Evolutionary conservation across 1,140 invertebrate species (phyloP).

Genomic region (Archivesica marissinica): DNA sequence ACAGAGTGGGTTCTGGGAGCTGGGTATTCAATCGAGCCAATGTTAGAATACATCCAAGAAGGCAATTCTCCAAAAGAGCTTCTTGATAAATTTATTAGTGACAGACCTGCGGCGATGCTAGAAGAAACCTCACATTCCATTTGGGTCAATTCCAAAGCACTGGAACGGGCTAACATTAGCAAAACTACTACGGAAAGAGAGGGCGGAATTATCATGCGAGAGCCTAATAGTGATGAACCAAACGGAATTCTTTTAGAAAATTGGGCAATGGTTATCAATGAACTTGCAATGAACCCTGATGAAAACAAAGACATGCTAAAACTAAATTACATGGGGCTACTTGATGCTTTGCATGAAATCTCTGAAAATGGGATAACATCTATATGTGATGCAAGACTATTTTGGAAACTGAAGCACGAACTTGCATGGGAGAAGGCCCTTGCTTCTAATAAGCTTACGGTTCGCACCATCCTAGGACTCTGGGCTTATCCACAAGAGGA

Average conservation of each 20-base stretch:
- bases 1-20: constrained; percentile 62
- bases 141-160: constrained; percentile 64
- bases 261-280: constrained; percentile 50
- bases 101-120: constrained; percentile 59
- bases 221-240: constrained; percentile 28
- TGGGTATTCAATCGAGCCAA: constrained; percentile 51
- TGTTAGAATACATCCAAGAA: constrained; percentile 50
- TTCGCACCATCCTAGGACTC: constrained; percentile 49
- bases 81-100: constrained; percentile 38
- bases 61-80: constrained; percentile 45
- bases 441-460: constrained; percentile 22
- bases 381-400: constrained; percentile 61
- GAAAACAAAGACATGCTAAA: constrained; percentile 13
- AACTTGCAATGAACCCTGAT: constrained; percentile 48
- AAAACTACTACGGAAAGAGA: not conserved
- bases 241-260: constrained; percentile 67
- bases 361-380: constrained; percentile 61
- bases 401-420: constrained; percentile 53
- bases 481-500: constrained; percentile 58
- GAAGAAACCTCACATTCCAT: constrained; percentile 65
- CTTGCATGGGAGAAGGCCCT: constrained; percentile 44
- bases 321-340: constrained; percentile 47
- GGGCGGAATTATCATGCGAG: constrained; percentile 64
- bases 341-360: constrained; percentile 46
- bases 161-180: constrained; percentile 39